These are phyloP conservation scores for Daphoenositta chrysoptera DNA, from an alignment of 2,113 vertebrate genomes.

Conservation along the genomic window DNA sequence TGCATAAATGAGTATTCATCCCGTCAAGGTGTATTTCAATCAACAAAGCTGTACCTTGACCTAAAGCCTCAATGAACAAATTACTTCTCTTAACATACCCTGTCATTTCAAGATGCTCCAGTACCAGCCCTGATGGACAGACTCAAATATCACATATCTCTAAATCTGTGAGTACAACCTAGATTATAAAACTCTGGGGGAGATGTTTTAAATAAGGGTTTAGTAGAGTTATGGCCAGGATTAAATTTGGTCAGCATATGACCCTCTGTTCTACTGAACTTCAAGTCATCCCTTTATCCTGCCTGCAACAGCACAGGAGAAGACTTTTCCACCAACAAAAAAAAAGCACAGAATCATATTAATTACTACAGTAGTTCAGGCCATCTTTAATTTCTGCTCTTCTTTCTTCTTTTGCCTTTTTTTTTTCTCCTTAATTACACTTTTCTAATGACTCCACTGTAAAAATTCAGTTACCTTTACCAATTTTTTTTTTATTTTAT, in stretches of 20 bases:
- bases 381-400: neutral
- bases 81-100: neutral
- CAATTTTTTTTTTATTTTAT: neutral
- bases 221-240: neutral
- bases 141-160: neutral
- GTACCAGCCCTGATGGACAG: neutral
- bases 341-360: neutral
- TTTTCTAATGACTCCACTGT: neutral
- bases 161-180: neutral
- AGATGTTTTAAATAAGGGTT: neutral
- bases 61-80: neutral
- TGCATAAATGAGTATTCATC: neutral
- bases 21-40: neutral
- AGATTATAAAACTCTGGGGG: neutral
- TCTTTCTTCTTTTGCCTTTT: accelerated
- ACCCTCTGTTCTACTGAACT: neutral
- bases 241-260: neutral
- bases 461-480: neutral
- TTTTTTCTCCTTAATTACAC: neutral
- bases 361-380: neutral
- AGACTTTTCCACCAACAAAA: neutral
- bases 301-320: neutral
- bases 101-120: neutral
- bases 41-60: neutral
- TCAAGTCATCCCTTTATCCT: neutral